Percentiles rank a stretch among this genome's conserved stretches.
Conservation (phyloP, 1,140 invertebrate species). For the Eciton burchellii region DNA sequence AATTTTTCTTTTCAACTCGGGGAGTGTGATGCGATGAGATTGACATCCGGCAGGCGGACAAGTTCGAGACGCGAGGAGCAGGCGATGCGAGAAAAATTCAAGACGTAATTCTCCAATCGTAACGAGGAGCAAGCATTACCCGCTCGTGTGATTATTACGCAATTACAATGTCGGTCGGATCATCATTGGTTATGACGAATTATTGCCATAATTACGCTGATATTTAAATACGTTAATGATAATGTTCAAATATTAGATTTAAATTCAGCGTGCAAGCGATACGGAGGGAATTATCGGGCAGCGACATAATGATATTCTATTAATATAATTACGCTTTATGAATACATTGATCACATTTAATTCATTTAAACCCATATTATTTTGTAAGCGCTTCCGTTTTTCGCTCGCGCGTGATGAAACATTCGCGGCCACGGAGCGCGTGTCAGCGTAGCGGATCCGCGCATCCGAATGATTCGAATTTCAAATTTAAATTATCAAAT, state of each 20-base stretch:
- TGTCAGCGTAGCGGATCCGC: no score
- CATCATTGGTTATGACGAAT: constrained; percentile 1
- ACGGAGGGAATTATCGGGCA: background rate
- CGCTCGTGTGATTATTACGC: constrained; percentile 18
- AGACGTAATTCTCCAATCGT: background rate
- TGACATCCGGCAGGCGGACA: no score
- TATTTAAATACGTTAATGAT: constrained; percentile 25
- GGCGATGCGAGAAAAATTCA: background rate
- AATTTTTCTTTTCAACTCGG: background rate
- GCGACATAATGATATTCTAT: background rate
- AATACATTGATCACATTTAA: background rate
- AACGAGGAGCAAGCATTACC: background rate
- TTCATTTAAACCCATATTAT: background rate
- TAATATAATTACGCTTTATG: constrained; percentile 7
- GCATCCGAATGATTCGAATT: constrained; percentile 31
- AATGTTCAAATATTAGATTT: constrained; percentile 1
- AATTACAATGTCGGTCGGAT: background rate
- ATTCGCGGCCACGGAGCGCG: no score
- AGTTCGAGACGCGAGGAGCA: background rate
- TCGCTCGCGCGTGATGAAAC: background rate
- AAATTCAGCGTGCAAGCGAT: background rate
- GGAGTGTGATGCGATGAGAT: no score
- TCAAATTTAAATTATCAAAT: constrained; percentile 57
- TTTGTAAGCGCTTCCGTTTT: background rate
- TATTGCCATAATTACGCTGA: constrained; percentile 19